These are phyloP conservation scores for Cryptocheilus praepositus DNA, from an alignment of 2,888 invertebrate genomes.

Conservation along the genomic window DNA sequence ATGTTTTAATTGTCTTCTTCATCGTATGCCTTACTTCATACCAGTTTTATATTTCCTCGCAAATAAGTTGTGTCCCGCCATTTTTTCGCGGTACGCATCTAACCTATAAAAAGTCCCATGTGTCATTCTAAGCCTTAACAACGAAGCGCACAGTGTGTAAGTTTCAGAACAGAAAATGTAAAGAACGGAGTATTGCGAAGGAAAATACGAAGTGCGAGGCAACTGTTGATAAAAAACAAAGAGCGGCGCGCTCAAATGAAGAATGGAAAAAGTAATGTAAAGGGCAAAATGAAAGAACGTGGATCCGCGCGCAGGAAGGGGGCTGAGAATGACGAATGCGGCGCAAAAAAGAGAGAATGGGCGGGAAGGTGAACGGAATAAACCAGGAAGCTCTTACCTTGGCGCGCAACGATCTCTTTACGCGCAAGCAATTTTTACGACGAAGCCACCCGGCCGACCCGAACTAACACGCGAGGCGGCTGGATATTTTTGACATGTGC, in stretches of 20 bases:
- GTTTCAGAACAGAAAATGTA: no score
- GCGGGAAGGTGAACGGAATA: conserved; percentile 36
- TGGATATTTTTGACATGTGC: conserved; percentile 48
- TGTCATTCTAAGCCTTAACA: no score
- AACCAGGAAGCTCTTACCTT: conserved; percentile 70
- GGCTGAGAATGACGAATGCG: conserved; percentile 6
- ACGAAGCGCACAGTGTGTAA: no score
- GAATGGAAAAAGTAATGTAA: no score
- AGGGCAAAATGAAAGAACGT: no score
- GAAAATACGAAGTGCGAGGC: not conserved
- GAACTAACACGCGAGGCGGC: conserved; percentile 70
- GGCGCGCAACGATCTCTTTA: conserved; percentile 71
- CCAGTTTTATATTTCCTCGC: no score
- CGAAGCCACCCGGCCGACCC: conserved; percentile 68
- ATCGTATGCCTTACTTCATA: no score
- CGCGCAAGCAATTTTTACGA: conserved; percentile 74
- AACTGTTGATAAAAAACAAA: not conserved
- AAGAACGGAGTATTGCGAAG: not conserved
- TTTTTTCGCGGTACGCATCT: no score
- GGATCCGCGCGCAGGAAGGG: not conserved
- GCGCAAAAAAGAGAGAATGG: conserved; percentile 15
- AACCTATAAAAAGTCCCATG: no score
- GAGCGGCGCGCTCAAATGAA: not conserved
- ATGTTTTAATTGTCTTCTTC: no score
- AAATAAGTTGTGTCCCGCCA: no score